Percentiles rank a stretch among this genome's conserved stretches.
Evolutionary conservation across 2,888 invertebrate genomes (phyloP).

Genomic region (Pristionchus mayeri): DNA sequence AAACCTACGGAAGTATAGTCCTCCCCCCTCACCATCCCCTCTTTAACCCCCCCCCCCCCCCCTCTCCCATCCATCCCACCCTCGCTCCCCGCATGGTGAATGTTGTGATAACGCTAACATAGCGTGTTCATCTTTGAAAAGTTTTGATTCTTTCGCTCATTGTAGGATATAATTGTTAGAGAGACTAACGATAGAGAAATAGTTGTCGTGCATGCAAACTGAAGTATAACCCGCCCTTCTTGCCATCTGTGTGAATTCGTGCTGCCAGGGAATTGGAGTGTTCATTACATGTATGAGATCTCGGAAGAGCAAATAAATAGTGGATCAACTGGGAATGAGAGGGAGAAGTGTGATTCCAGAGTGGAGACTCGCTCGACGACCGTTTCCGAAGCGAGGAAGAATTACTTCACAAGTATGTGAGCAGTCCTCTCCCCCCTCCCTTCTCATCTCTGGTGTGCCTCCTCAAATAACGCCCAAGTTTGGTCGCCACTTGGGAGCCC

Average conservation of each 20-base stretch:
- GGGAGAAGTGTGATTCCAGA: constrained; percentile 11
- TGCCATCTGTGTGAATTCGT: constrained; percentile 1
- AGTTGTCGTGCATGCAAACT: constrained; percentile 7
- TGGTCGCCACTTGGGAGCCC: too few species aligned
- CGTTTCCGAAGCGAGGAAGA: constrained; percentile 2
- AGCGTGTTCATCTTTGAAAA: not conserved
- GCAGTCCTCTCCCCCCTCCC: not conserved
- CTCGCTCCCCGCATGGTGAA: not conserved
- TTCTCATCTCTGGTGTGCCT: not conserved
- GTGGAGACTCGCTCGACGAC: constrained; percentile 13
- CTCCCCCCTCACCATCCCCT: not conserved
- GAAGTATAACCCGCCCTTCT: not conserved
- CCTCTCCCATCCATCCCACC: not conserved
- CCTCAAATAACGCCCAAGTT: not conserved
- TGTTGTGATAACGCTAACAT: constrained; percentile 14
- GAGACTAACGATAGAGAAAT: not conserved
- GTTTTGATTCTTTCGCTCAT: not conserved
- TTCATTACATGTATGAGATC: constrained; percentile 26
- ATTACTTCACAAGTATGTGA: constrained; percentile 32
- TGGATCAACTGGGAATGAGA: not conserved
- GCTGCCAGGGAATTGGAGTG: not conserved
- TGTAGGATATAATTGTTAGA: not conserved
- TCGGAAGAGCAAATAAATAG: constrained; percentile 11
- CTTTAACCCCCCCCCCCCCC: not conserved
- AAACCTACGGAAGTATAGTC: constrained; percentile 45